These are phyloP conservation scores for Hucho hucho DNA, from an alignment of 2,113 vertebrate species.

Conservation along the genomic window DNA sequence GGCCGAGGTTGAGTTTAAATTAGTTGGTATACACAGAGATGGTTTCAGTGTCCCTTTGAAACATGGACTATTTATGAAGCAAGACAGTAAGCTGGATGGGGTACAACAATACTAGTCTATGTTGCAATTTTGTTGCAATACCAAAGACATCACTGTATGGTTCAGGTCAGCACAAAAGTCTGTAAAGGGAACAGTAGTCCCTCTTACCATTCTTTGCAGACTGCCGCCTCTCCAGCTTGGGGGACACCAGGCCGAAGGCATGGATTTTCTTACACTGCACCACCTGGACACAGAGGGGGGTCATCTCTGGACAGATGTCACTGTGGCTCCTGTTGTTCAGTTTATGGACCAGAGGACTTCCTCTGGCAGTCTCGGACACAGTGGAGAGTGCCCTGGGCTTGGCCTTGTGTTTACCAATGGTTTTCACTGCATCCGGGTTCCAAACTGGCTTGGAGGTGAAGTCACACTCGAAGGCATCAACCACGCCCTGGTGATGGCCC, in stretches of 20 bases:
- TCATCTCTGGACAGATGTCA: conserved; percentile 70
- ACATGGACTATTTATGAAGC: conserved; percentile 5
- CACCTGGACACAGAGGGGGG: conserved; percentile 50
- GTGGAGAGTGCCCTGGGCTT: conserved; percentile 68
- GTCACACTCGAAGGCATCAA: conserved; percentile 11
- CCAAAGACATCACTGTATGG: too few relatives aligned
- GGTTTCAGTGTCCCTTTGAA: conserved; percentile 23
- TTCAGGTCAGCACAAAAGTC: too few relatives aligned
- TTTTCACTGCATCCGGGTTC: conserved; percentile 48
- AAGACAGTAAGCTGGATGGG: conserved; percentile 25
- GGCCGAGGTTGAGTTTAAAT: conserved; percentile 49
- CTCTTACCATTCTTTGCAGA: conserved; percentile 77
- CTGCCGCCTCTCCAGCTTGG: conserved; percentile 69
- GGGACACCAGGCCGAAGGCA: conserved; percentile 64
- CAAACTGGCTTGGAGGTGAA: conserved; percentile 15
- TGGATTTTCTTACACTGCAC: conserved; percentile 71
- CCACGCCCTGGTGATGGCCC: not conserved
- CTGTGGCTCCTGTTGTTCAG: conserved; percentile 59
- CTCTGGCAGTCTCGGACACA: conserved; percentile 72
- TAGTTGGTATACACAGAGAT: conserved; percentile 27
- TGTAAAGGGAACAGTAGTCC: too few relatives aligned
- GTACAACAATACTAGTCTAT: conserved; percentile 11
- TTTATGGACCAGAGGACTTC: conserved; percentile 73
- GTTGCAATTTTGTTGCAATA: too few relatives aligned
- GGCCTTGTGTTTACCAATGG: conserved; percentile 61